Percentiles rank a stretch among this genome's conserved stretches.
Evolutionary conservation across 1,140 invertebrate genomes (phyloP).

Genomic region (Triops longicaudatus): DNA sequence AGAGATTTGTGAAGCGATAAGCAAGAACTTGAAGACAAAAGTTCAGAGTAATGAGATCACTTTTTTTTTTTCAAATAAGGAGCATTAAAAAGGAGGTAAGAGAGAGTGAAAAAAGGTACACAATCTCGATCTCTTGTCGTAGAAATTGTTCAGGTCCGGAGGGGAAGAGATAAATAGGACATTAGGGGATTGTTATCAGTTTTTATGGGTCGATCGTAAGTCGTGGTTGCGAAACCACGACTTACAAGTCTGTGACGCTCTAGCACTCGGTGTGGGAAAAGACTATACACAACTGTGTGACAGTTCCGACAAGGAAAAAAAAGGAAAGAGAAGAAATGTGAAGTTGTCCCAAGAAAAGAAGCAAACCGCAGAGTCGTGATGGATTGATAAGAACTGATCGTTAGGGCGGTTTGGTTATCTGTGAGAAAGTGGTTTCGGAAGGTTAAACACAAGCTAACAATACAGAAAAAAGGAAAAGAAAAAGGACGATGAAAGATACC

Average conservation of each 20-base stretch:
- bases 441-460: neutral
- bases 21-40: no score
- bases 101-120: neutral
- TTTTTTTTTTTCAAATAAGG: neutral
- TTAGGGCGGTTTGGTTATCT: neutral
- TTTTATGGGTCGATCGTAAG: neutral
- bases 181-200: constrained; percentile 15
- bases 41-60: neutral
- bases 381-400: constrained; percentile 9
- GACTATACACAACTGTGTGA: neutral
- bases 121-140: neutral
- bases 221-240: neutral
- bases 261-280: neutral
- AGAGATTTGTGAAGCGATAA: no score
- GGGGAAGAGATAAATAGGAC: neutral
- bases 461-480: no score
- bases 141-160: neutral
- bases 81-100: neutral
- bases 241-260: neutral
- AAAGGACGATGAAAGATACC: no score
- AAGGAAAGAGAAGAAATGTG: neutral
- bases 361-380: neutral
- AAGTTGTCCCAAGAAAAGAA: neutral
- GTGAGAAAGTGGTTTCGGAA: neutral
- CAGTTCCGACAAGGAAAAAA: neutral